Percentiles rank a stretch among this genome's conserved stretches.
Conservation (phyloP, 2,113 vertebrate genomes). For the Holacanthus passer region DNA sequence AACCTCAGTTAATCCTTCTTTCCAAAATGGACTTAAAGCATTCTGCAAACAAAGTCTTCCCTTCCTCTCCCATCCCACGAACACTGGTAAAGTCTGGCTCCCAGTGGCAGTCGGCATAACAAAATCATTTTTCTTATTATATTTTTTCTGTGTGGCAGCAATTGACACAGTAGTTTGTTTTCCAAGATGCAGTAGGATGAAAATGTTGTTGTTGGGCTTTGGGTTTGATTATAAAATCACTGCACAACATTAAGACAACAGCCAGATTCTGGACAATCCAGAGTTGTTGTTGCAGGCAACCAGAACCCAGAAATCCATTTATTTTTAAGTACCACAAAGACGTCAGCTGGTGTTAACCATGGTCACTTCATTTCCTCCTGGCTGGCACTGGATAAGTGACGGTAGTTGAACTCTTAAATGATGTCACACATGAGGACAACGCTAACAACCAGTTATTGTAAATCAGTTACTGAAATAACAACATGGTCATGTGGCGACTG, state of each 20-base stretch:
- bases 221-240: conserved; percentile 11
- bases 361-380: conserved; percentile 52
- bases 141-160: background rate
- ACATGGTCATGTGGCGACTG: conserved; percentile 18
- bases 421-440: conserved; percentile 19
- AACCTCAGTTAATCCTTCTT: conserved; percentile 38
- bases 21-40: conserved; percentile 40
- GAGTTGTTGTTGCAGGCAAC: conserved; percentile 15
- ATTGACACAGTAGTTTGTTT: conserved; percentile 23
- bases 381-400: conserved; percentile 24
- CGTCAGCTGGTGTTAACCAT: conserved; percentile 40
- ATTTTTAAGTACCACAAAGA: conserved; percentile 34
- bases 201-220: background rate
- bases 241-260: conserved; percentile 1
- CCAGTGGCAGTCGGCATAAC: background rate
- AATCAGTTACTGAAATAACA: conserved; percentile 25
- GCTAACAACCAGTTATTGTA: conserved; percentile 13
- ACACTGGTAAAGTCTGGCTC: background rate
- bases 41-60: conserved; percentile 35
- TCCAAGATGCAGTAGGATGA: background rate
- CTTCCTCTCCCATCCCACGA: conserved; percentile 8
- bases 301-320: conserved; percentile 47
- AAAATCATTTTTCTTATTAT: background rate
- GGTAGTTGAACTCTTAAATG: conserved; percentile 33
- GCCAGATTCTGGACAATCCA: conserved; percentile 22